A percentile compares a stretch with the other conserved stretches of the same genome.
Evolutionary conservation across 2,113 vertebrate genomes (phyloP).

Genomic region (Tringa solitaria): DNA sequence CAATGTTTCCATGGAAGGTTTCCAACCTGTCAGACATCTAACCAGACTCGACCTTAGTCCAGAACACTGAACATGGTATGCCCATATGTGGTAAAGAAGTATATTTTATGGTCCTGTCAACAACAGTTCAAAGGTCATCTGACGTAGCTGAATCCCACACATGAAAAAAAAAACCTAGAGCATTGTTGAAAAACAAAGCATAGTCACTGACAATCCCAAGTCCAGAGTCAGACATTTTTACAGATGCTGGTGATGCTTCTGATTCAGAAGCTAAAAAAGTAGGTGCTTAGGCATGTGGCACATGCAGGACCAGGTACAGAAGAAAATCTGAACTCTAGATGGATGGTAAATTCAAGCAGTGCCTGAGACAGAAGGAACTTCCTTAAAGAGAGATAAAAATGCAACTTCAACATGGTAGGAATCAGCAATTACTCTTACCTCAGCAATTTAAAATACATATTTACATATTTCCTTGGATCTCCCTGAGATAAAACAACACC

Average conservation of each 20-base stretch:
- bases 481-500: neutral
- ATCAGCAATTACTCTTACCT: neutral
- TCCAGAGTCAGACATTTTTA: neutral
- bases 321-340: neutral
- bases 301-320: fast-evolving
- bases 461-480: neutral
- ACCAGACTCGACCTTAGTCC: neutral
- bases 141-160: neutral
- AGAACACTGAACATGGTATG: neutral
- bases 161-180: neutral
- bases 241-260: neutral
- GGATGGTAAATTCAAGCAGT: neutral
- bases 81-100: neutral
- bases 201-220: neutral
- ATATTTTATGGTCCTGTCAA: neutral
- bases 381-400: neutral
- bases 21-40: neutral
- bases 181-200: neutral
- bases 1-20: neutral
- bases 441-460: neutral
- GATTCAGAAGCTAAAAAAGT: neutral
- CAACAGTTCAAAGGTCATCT: neutral
- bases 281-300: neutral
- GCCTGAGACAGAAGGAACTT: neutral
- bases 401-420: neutral